Evolutionary conservation across 1,140 invertebrate species (phyloP), one percentile per base, ranked within the genome.

Genomic region (Camponotus pennsylvanicus): DNA sequence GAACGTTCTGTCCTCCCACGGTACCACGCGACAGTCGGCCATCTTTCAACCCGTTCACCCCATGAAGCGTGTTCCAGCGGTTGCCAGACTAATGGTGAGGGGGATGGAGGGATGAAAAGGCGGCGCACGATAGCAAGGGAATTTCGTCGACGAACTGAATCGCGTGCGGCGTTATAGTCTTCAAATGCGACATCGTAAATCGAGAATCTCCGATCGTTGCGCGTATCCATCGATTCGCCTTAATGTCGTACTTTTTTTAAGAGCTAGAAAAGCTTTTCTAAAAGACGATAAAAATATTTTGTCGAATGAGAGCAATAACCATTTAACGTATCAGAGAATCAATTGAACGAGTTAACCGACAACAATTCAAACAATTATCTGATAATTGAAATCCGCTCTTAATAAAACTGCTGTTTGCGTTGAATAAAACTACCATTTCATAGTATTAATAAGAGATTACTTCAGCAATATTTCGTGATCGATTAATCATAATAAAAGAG

Each of bases 181-280:
- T 64, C 32, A 71, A 89, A 79, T 59, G 42, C 71, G 61, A 59
- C 70, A 32, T 82, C 77, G 83, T 86, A 88, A 89, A 89, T 89
- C 84, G 77, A 66, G 27, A 57, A 45, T 42, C 9, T 88, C 40
- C 73, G 11, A n/a, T 63, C 18, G 69, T 15, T 18, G 37, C n/a
- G 45, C 45, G 61, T 8, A 76, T 32, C 40, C 49, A 18, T 70
- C 42, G 34, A 79, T n/a, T n/a, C 15, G 8, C 45, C 42, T 75
- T 82, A 67, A 69, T 64, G 63, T 61, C 27, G 18, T 9, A 11
- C 13, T 37, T 63, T 70, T 59, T 37, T 59, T 34, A 21, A 67
- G 9, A 69, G 6, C 21, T 18, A 4, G 2, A 40, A 55, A 55
- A 32, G 8, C 13, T 67, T 40, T 79, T 42, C 4, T 5, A 32